A percentile compares a stretch with the other conserved stretches of the same genome.
Conservation (phyloP, 2,113 vertebrate species). For the Gasterosteus aculeatus region DNA sequence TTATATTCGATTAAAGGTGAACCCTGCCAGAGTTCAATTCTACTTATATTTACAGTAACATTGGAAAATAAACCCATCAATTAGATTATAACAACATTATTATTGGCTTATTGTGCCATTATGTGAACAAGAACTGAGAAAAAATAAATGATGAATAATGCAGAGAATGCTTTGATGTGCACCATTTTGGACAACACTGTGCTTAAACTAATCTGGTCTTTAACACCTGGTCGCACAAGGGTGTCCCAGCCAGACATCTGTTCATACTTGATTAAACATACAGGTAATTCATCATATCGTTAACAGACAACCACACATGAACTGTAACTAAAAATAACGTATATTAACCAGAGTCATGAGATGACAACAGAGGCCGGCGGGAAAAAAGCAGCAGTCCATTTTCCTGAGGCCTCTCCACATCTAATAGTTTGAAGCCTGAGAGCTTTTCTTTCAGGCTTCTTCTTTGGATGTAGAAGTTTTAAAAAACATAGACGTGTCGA, state of each 20-base stretch:
- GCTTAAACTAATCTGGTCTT: conserved; percentile 19
- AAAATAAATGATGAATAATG: not conserved
- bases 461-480: conserved; percentile 14
- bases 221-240: conserved; percentile 37
- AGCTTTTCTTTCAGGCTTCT: conserved; percentile 10
- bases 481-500: conserved; percentile 8
- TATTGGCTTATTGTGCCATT: not conserved
- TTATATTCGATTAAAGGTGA: conserved; percentile 26
- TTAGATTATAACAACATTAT: not conserved
- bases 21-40: not conserved
- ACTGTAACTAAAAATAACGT: not conserved
- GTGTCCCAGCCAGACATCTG: conserved; percentile 46
- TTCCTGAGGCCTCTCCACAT: conserved; percentile 25
- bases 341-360: not conserved
- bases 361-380: not conserved
- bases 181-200: conserved; percentile 19
- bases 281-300: conserved; percentile 42
- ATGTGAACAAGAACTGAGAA: not conserved
- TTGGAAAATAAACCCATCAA: not conserved
- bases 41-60: not conserved
- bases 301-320: conserved; percentile 14
- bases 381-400: not conserved
- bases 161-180: not conserved
- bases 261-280: conserved; percentile 40
- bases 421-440: conserved; percentile 21